Evolutionary conservation across 2,797 vertebrate genomes (phyloP).

Genomic region (Chrysocyon brachyurus): DNA sequence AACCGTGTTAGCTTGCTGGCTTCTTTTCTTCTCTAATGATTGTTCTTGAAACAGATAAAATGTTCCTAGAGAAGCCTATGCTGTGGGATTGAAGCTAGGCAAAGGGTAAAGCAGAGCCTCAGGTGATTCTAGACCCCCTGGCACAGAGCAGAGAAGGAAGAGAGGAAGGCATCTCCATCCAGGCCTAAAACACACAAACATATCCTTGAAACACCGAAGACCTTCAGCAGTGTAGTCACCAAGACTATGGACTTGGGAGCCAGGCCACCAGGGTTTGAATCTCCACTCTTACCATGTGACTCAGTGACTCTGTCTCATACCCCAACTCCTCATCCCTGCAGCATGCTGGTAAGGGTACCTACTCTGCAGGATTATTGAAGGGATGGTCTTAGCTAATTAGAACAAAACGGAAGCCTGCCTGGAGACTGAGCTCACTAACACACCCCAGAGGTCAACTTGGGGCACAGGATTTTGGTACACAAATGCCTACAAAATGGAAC

Average conservation of each 20-base stretch:
- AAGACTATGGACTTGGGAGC: background rate
- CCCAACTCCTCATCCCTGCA: background rate
- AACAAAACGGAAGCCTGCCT: background rate
- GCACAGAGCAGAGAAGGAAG: rapidly evolving
- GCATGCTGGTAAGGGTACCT: rapidly evolving
- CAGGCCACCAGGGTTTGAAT: too few species aligned
- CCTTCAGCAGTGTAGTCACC: background rate
- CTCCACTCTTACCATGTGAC: background rate
- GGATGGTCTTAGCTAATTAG: rapidly evolving
- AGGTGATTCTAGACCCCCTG: background rate
- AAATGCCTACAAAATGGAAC: too few species aligned
- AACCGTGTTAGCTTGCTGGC: too few species aligned
- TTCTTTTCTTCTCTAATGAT: background rate
- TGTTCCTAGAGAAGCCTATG: background rate
- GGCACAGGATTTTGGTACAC: background rate
- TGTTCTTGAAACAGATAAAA: rapidly evolving
- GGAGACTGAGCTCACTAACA: too few species aligned
- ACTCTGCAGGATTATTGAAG: background rate
- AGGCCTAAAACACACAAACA: background rate
- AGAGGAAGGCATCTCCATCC: background rate
- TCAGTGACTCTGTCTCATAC: background rate
- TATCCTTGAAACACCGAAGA: background rate
- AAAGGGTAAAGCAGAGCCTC: rapidly evolving
- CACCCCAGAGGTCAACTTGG: too few species aligned
- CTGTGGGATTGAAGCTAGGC: background rate